phyloP scores from a whole-genome alignment of 2,888 invertebrate genomes.

The Malthinus seriepunctatus region DNA sequence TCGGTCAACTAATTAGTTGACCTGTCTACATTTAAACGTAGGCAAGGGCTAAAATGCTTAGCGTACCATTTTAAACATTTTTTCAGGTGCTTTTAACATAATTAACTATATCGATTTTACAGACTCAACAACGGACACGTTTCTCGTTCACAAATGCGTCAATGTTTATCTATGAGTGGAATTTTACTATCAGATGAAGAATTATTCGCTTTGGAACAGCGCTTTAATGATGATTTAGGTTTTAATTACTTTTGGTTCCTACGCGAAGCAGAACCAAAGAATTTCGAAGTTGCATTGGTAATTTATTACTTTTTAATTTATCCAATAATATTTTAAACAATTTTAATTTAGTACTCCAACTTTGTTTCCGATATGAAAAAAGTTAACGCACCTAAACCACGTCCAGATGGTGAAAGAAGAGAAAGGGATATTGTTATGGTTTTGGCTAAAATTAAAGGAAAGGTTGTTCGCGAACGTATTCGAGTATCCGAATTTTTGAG shows the following conservation, averaged over 20 bases:
- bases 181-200: conserved; percentile 69
- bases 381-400: conserved; percentile 48
- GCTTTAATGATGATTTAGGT: conserved; percentile 75
- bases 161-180: conserved; percentile 69
- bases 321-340: background rate
- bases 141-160: conserved; percentile 68
- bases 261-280: conserved; percentile 62
- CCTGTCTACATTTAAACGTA: too few species aligned
- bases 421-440: conserved; percentile 71
- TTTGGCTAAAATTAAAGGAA: conserved; percentile 75
- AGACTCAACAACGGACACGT: conserved; percentile 76
- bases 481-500: conserved; percentile 67
- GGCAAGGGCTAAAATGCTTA: too few species aligned
- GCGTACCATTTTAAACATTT: too few species aligned
- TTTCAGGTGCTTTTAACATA: too few species aligned
- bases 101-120: conserved; percentile 13
- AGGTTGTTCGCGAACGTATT: conserved; percentile 69
- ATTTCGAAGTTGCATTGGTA: conserved; percentile 52
- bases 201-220: conserved; percentile 67
- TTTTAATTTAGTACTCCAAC: conserved; percentile 45
- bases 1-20: too few species aligned
- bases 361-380: conserved; percentile 50
- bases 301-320: conserved; percentile 5
- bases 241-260: conserved; percentile 75
- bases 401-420: conserved; percentile 45